Percentiles rank a stretch among this genome's conserved stretches.
These are phyloP conservation scores for Valencia hispanica DNA, from an alignment of 2,797 vertebrate species.

Conservation along the genomic window DNA sequence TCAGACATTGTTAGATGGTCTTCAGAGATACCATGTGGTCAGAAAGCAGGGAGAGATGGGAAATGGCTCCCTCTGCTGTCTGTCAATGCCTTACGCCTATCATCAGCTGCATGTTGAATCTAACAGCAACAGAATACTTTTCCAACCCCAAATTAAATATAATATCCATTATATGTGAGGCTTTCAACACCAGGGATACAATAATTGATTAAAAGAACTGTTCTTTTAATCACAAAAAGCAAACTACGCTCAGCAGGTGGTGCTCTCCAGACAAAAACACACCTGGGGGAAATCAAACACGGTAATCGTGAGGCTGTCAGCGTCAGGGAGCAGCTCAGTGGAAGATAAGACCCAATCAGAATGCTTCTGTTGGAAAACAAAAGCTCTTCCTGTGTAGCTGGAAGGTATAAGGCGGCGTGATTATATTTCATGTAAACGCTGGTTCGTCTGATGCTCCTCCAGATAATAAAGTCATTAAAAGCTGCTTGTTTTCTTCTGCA, in stretches of 20 bases:
- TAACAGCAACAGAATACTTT: background rate
- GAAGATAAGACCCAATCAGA: constrained; percentile 52
- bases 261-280: constrained; percentile 42
- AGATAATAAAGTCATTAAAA: constrained; percentile 41
- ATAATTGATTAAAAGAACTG: background rate
- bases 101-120: background rate
- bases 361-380: background rate
- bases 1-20: constrained; percentile 10
- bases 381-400: background rate
- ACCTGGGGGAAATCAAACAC: constrained; percentile 77
- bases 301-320: constrained; percentile 49
- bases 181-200: background rate
- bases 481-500: constrained; percentile 47
- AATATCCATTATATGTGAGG: background rate
- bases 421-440: background rate
- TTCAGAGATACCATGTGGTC: background rate
- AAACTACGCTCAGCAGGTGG: constrained; percentile 27
- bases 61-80: constrained; percentile 61
- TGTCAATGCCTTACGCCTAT: background rate
- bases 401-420: background rate
- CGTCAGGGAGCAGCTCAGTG: constrained; percentile 23
- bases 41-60: background rate
- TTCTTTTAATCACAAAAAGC: constrained; percentile 4
- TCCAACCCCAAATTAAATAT: background rate
- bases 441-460: constrained; percentile 20